A percentile compares a stretch with the other conserved stretches of the same genome.
phyloP scores from a whole-genome alignment of 2,797 vertebrate species.

The Coluber constrictor region DNA sequence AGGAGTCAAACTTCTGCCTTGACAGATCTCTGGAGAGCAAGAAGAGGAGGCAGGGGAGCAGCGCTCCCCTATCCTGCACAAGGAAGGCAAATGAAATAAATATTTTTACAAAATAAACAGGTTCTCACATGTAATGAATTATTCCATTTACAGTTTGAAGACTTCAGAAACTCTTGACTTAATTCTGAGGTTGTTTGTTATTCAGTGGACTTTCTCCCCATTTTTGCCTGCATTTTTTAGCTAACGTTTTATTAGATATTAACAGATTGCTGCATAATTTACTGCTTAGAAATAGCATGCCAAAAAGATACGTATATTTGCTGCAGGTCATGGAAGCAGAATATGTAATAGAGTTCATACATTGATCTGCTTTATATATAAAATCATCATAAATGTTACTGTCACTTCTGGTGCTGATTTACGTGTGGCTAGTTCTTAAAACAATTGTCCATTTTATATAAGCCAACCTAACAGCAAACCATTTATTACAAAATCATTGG shows the following conservation, averaged over 20 bases:
- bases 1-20: no score
- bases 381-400: conserved; percentile 50
- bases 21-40: no score
- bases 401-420: conserved; percentile 58
- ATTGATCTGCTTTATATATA: conserved; percentile 47
- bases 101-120: no score
- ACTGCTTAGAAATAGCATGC: conserved; percentile 35
- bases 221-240: conserved; percentile 31
- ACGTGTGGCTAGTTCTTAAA: conserved; percentile 42
- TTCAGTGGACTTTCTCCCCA: not conserved
- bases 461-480: conserved; percentile 54
- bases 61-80: no score
- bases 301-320: conserved; percentile 38
- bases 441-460: conserved; percentile 37
- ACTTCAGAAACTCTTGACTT: not conserved
- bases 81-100: no score
- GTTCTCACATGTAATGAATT: not conserved
- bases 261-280: conserved; percentile 53
- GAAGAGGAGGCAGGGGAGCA: no score
- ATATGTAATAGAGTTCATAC: conserved; percentile 30
- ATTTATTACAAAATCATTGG: conserved; percentile 51
- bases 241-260: not conserved
- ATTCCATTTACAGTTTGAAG: not conserved
- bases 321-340: conserved; percentile 40
- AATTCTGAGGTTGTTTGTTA: not conserved